Evolutionary conservation across 2,888 invertebrate species (phyloP), one percentile per base, ranked within the genome.

Genomic region (Plagodis dolabraria): DNA sequence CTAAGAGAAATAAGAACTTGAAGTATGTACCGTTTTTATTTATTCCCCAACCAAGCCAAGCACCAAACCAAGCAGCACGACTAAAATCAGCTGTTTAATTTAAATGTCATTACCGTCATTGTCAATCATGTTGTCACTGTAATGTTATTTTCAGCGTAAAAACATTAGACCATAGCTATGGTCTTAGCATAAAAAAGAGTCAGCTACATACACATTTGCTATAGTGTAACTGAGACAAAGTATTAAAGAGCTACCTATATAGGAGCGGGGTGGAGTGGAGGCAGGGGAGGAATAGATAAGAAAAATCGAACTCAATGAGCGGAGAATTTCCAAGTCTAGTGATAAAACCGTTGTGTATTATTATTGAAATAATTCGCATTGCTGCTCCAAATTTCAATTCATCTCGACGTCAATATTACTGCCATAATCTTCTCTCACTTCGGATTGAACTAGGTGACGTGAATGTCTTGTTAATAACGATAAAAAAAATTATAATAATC

Each of bases 391-490:
- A 69, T 69, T 64, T 57, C 63, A 53, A 60, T 57, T 60, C 43
- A 54, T 59, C 46, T 62, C 38, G 59, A 65, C 69, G 65, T 65
- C 52, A 58, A 53, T 56, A 57, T 53, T 45, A 44, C 48, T 43
- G 56, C 40, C 47, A 46, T 53, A 57, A 33, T 40, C 44, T 52
- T 58, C 6, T 56, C 36, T 48, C 48, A 11, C 53, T 35, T 49
- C 47, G 45, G 45, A 42, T 47, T 47, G n/a, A 53, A 43, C 46
- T 12, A 43, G 48, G 57, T 60, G 51, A 57, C 47, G 59, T 63
- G 56, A 60, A 75, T 68, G 75, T 68, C 53, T 84, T 52, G 58
- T 49, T 45, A 53, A 48, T 61, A 51, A 49, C 48, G 33, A 49
- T 49, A 45, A 52, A 50, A 57, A 52, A 40, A 57, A 22, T 22